These are phyloP conservation scores for Amphibalanus amphitrite DNA, from an alignment of 1,140 invertebrate genomes.

Conservation along the genomic window DNA sequence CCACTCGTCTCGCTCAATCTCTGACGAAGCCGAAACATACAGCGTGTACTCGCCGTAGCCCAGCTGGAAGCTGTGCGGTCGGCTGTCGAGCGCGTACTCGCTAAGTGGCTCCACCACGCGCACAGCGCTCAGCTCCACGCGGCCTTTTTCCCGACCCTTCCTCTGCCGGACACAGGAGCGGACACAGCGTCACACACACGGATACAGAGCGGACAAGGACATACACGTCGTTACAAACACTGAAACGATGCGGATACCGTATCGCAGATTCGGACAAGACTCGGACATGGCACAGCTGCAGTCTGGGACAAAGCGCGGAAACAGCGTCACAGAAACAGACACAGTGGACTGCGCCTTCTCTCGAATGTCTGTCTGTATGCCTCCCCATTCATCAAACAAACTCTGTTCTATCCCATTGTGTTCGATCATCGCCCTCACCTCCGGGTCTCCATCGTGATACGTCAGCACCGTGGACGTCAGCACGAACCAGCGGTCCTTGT, in stretches of 20 bases:
- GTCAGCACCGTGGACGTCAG: constrained; percentile 49
- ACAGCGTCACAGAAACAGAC: no score
- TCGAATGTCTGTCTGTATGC: no score
- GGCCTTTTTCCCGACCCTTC: constrained; percentile 39
- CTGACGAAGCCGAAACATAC: constrained; percentile 20
- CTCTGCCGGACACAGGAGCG: no score
- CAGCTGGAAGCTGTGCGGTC: constrained; percentile 15
- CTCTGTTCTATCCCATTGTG: no score
- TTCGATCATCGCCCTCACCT: constrained; percentile 34
- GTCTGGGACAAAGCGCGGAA: no score
- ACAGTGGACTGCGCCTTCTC: no score
- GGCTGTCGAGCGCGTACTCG: constrained; percentile 7
- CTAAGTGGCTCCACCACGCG: constrained; percentile 50
- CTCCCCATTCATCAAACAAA: no score
- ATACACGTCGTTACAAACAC: no score
- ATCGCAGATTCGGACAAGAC: no score
- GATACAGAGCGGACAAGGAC: background rate
- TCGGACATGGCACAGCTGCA: no score
- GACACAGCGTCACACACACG: no score
- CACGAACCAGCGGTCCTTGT: constrained; percentile 66
- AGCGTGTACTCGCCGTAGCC: constrained; percentile 17
- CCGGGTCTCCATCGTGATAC: constrained; percentile 60
- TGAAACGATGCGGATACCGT: no score
- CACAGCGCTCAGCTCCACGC: constrained; percentile 49
- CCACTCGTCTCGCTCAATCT: constrained; percentile 21